A percentile compares a stretch with the other conserved stretches of the same genome.
These are phyloP conservation scores for Rhabdomys pumilio DNA, from an alignment of 2,797 vertebrate genomes.

Conservation along the genomic window DNA sequence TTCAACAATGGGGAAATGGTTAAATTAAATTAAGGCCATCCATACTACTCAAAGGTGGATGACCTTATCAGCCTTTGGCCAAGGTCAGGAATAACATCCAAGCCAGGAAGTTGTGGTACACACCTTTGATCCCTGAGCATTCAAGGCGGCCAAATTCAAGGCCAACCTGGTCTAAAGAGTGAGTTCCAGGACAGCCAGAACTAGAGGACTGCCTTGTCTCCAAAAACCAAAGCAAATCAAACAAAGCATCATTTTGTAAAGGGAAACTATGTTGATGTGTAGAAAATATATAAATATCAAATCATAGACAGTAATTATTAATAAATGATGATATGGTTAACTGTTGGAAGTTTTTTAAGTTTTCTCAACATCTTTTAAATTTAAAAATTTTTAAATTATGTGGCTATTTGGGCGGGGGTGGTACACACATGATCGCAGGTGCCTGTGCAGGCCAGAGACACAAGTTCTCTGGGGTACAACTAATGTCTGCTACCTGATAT, in stretches of 20 bases:
- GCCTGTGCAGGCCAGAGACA: background rate
- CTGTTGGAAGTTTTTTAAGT: background rate
- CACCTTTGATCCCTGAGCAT: background rate
- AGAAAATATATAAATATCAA: background rate
- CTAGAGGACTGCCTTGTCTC: background rate
- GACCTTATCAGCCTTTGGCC: background rate
- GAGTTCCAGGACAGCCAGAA: background rate
- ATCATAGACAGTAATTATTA: background rate
- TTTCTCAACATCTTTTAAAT: background rate
- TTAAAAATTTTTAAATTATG: background rate
- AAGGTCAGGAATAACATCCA: background rate
- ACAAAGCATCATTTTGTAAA: background rate
- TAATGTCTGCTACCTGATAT: background rate
- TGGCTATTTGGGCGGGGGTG: too few species aligned
- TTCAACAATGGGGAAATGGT: background rate
- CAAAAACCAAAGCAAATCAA: background rate
- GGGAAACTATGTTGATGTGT: background rate
- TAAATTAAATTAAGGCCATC: slow-evolving; percentile 31
- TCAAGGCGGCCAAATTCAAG: background rate
- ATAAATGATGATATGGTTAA: background rate
- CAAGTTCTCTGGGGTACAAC: background rate
- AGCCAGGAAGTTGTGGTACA: background rate
- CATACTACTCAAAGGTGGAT: background rate
- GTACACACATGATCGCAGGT: background rate
- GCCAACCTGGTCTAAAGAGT: background rate